These are phyloP conservation scores for Mixornis gularis DNA, from an alignment of 2,113 vertebrate species.

Conservation along the genomic window DNA sequence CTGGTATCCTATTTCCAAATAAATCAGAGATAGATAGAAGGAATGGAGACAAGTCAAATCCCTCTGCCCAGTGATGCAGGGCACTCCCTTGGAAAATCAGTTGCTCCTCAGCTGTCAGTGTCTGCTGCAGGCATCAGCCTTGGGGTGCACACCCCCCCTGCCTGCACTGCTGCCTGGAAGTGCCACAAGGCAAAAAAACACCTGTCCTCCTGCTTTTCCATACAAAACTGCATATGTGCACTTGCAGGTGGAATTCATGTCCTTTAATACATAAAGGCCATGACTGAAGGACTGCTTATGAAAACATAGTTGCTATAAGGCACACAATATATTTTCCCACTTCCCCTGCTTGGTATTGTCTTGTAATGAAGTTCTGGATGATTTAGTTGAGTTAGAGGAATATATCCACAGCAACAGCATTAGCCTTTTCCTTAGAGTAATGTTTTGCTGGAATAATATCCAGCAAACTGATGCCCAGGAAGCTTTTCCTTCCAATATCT, in stretches of 20 bases:
- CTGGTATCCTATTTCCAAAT: background rate
- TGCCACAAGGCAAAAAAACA: background rate
- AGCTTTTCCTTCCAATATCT: background rate
- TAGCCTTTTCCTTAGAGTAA: background rate
- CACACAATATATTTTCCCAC: background rate
- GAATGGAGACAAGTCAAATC: background rate
- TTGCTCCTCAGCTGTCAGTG: background rate
- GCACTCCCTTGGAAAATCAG: background rate
- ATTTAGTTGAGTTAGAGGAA: background rate
- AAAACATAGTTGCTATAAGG: background rate
- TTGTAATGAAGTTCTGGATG: background rate
- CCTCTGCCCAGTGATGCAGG: background rate
- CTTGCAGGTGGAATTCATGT: background rate
- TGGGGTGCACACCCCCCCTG: background rate
- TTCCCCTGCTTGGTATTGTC: background rate
- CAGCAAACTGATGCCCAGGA: background rate
- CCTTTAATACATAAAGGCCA: background rate
- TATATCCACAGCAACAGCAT: background rate
- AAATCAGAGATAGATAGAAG: background rate
- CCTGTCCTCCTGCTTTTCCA: background rate
- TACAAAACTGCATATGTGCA: background rate
- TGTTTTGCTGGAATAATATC: background rate
- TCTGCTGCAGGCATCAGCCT: background rate
- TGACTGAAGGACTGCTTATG: background rate
- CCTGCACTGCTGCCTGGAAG: background rate